A percentile compares a stretch with the other conserved stretches of the same genome.
These are phyloP conservation scores for Synanthedon formicaeformis DNA, from an alignment of 2,888 invertebrate genomes.

Conservation along the genomic window DNA sequence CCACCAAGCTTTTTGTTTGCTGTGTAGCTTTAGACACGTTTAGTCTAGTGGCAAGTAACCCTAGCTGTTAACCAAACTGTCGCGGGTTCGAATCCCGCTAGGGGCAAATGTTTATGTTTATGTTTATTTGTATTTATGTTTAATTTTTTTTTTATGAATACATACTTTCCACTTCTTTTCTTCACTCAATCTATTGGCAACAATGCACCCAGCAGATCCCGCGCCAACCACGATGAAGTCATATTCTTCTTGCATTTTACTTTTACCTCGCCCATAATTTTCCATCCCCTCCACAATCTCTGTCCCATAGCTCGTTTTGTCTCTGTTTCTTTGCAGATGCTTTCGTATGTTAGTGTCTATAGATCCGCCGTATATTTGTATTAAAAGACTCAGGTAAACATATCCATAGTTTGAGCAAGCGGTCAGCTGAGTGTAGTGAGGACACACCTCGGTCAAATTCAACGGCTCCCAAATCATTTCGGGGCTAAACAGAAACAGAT, in stretches of 20 bases:
- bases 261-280: not conserved
- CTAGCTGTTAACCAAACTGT: no score
- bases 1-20: no score
- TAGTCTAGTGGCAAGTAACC: no score
- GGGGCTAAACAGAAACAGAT: not conserved
- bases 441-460: constrained; percentile 17
- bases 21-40: no score
- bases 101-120: no score
- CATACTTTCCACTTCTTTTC: constrained; percentile 32
- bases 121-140: no score
- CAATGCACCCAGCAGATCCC: constrained; percentile 41
- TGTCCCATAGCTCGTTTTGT: not conserved
- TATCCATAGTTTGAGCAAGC: constrained; percentile 34
- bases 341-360: constrained; percentile 15
- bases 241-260: constrained; percentile 16
- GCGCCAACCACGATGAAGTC: constrained; percentile 51
- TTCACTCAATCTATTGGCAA: constrained; percentile 37
- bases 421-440: constrained; percentile 21
- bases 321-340: not conserved
- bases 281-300: not conserved
- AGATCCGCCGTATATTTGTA: constrained; percentile 31
- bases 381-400: constrained; percentile 30
- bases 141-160: no score
- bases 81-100: no score
- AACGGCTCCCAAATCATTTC: constrained; percentile 21